Evolutionary conservation across 37 sponge, comb jelly and placozoan species (phyloP).

Genomic region (Oscarella lobularis): DNA sequence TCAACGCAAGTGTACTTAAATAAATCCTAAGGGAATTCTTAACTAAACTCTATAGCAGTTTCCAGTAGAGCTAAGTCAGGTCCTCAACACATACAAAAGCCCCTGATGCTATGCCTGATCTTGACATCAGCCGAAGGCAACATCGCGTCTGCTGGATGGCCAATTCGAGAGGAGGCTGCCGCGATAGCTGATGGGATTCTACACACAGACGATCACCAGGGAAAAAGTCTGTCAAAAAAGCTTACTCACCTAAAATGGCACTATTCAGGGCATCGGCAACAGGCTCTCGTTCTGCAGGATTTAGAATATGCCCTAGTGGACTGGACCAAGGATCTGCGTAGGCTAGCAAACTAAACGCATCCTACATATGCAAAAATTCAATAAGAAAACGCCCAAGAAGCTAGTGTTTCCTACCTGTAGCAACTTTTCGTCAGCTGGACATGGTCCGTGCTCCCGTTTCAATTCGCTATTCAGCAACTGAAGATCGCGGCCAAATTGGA

Average conservation of each 20-base stretch:
- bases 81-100: slow-evolving; percentile 73
- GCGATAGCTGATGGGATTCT: slow-evolving; percentile 65
- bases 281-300: slow-evolving; percentile 65
- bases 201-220: not conserved
- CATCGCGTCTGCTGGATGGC: slow-evolving; percentile 60
- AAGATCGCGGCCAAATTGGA: slow-evolving; percentile 62
- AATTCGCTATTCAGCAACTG: slow-evolving; percentile 27
- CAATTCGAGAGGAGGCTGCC: slow-evolving; percentile 69
- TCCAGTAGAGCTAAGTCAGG: slow-evolving; percentile 7
- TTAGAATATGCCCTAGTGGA: slow-evolving; percentile 74
- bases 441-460: not conserved
- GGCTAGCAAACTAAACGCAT: slow-evolving; percentile 83
- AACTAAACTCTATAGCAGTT: not conserved
- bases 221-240: not conserved
- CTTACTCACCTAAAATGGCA: slow-evolving; percentile 80
- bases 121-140: slow-evolving; percentile 47
- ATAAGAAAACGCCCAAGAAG: not conserved
- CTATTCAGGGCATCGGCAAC: slow-evolving; percentile 75
- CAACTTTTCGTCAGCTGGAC: not conserved
- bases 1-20: not conserved
- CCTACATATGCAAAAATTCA: slow-evolving; percentile 31
- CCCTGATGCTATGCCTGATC: slow-evolving; percentile 53
- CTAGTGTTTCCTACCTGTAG: not conserved
- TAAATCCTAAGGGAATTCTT: not conserved
- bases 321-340: slow-evolving; percentile 77